Percentiles rank a stretch among this genome's conserved stretches.
phyloP scores from a whole-genome alignment of 2,797 vertebrate species.

The Gymnothorax javanicus region DNA sequence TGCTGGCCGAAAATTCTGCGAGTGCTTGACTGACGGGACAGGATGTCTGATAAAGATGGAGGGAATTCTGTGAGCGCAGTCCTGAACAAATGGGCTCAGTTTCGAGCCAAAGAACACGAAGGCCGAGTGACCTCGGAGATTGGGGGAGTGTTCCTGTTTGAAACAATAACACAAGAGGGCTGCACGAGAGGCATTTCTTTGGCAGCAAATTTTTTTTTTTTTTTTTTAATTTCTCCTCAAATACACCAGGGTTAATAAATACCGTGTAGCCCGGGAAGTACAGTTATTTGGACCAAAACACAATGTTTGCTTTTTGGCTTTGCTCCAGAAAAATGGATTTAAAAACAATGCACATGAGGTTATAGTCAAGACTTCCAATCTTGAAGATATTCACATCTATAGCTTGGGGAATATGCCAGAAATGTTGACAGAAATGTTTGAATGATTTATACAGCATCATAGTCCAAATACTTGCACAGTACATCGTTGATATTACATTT shows the following conservation, averaged over 20 bases:
- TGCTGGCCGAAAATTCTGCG: not conserved
- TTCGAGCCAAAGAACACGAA: slow-evolving; percentile 35
- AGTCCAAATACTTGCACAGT: no score
- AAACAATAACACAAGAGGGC: not conserved
- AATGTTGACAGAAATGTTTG: no score
- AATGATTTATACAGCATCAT: no score
- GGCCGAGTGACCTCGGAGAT: slow-evolving; percentile 1
- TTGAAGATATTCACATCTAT: no score
- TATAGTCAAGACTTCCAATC: no score
- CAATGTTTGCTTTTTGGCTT: no score
- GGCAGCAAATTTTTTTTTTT: not conserved
- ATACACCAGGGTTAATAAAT: not conserved
- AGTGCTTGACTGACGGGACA: slow-evolving; percentile 18
- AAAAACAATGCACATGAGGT: no score
- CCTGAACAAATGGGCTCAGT: slow-evolving; percentile 14
- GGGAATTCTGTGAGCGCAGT: slow-evolving; percentile 25
- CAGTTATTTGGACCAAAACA: no score
- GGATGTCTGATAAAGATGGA: slow-evolving; percentile 40
- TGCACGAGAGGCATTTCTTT: not conserved
- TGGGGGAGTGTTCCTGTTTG: not conserved
- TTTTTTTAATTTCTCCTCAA: not conserved
- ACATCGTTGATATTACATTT: not conserved
- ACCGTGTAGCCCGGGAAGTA: not conserved
- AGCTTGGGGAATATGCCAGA: no score
- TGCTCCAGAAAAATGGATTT: no score